phyloP scores from a whole-genome alignment of 2,888 invertebrate species.

The Pteria penguin region DNA sequence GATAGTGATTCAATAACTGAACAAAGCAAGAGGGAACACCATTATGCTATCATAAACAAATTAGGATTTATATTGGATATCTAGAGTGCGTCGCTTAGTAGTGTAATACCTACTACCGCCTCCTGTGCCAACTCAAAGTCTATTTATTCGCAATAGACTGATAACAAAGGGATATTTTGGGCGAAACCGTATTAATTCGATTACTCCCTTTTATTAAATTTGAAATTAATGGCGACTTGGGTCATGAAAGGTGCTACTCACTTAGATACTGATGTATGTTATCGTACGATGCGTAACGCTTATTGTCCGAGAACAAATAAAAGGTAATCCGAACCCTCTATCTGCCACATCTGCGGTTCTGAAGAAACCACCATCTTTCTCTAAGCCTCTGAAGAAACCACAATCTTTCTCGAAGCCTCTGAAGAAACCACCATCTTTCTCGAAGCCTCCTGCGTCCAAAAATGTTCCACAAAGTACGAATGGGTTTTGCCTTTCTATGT shows the following conservation, averaged over 20 bases:
- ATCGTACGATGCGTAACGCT: neutral
- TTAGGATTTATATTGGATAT: too few relatives aligned
- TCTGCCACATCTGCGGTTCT: neutral
- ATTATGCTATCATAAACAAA: too few relatives aligned
- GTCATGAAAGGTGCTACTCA: neutral
- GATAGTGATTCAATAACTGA: too few relatives aligned
- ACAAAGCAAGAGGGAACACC: too few relatives aligned
- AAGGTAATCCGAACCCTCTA: neutral
- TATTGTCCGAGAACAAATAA: neutral
- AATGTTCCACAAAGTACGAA: too few relatives aligned
- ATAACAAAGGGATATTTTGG: neutral
- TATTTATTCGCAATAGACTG: too few relatives aligned
- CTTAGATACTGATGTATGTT: neutral
- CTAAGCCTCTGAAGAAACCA: neutral
- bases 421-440: neutral
- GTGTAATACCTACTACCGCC: too few relatives aligned
- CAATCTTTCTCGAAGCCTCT: neutral
- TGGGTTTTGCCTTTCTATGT: too few relatives aligned
- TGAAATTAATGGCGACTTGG: neutral
- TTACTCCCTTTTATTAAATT: neutral
- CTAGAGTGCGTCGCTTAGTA: too few relatives aligned
- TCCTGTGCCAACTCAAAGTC: too few relatives aligned
- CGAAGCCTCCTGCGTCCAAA: too few relatives aligned
- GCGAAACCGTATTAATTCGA: neutral
- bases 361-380: neutral